phyloP scores from a whole-genome alignment of 2,888 invertebrate species.

The Phoenoteleia sp. region DNA sequence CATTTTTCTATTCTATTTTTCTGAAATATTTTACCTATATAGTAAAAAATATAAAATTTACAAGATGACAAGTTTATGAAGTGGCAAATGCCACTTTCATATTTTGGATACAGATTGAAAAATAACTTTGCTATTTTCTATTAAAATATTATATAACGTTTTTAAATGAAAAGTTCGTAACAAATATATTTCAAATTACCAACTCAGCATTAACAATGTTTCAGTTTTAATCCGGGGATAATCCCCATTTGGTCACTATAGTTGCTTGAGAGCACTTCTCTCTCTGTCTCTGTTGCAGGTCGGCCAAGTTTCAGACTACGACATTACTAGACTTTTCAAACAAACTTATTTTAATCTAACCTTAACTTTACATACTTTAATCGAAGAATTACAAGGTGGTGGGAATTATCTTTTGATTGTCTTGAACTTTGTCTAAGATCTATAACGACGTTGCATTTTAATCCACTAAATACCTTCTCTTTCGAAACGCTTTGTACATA shows the following conservation, averaged over 20 bases:
- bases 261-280: slow-evolving; percentile 84
- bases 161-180: no score
- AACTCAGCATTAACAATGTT: slow-evolving; percentile 47
- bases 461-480: slow-evolving; percentile 22
- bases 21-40: no score
- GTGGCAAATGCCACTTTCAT: no score
- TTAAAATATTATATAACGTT: no score
- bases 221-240: slow-evolving; percentile 38
- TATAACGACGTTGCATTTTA: slow-evolving; percentile 50
- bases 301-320: slow-evolving; percentile 87
- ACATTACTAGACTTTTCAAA: slow-evolving; percentile 86
- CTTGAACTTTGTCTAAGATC: slow-evolving; percentile 70
- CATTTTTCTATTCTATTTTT: no score
- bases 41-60: no score
- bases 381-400: slow-evolving; percentile 79
- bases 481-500: slow-evolving; percentile 50
- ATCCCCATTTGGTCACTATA: slow-evolving; percentile 53
- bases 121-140: slow-evolving; percentile 48
- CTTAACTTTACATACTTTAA: slow-evolving; percentile 80
- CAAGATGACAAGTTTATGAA: no score
- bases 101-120: no score
- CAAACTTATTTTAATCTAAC: slow-evolving; percentile 83
- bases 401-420: slow-evolving; percentile 80
- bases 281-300: slow-evolving; percentile 87
- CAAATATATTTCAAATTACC: slow-evolving; percentile 4